Evolutionary conservation across 2,797 vertebrate genomes (phyloP).

Genomic region (Poecilia velifera): DNA sequence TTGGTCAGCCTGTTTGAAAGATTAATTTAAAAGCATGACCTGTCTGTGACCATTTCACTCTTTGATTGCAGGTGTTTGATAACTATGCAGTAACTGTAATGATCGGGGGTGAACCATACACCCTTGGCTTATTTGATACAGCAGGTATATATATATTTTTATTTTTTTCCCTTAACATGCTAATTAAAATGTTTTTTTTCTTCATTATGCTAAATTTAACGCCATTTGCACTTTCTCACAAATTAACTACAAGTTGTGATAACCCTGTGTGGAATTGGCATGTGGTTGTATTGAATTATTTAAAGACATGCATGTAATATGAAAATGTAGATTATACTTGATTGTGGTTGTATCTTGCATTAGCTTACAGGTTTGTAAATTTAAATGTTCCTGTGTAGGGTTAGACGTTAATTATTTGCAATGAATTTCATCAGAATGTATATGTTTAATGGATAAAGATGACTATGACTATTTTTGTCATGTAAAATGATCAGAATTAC

Average conservation of each 20-base stretch:
- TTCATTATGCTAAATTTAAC: background rate
- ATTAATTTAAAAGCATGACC: background rate
- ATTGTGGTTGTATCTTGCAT: background rate
- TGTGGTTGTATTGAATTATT: background rate
- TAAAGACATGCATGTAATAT: background rate
- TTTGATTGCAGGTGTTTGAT: constrained; percentile 78
- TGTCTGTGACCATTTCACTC: background rate
- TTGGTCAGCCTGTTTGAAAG: background rate
- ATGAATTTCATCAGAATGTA: background rate
- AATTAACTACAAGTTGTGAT: background rate
- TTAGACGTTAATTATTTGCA: background rate
- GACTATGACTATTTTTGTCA: background rate
- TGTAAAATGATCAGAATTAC: background rate
- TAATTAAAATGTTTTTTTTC: background rate
- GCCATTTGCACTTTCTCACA: background rate
- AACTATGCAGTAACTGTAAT: constrained; percentile 87
- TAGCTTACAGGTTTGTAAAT: background rate
- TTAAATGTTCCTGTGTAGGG: background rate
- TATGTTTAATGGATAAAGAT: background rate
- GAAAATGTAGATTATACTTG: background rate
- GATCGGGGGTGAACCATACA: constrained; percentile 85
- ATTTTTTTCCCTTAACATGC: background rate
- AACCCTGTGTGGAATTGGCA: background rate
- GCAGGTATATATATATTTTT: constrained; percentile 71
- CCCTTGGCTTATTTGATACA: constrained; percentile 84